These are phyloP conservation scores for Acanthosoma haemorrhoidale DNA, from an alignment of 2,888 invertebrate species.

Conservation along the genomic window DNA sequence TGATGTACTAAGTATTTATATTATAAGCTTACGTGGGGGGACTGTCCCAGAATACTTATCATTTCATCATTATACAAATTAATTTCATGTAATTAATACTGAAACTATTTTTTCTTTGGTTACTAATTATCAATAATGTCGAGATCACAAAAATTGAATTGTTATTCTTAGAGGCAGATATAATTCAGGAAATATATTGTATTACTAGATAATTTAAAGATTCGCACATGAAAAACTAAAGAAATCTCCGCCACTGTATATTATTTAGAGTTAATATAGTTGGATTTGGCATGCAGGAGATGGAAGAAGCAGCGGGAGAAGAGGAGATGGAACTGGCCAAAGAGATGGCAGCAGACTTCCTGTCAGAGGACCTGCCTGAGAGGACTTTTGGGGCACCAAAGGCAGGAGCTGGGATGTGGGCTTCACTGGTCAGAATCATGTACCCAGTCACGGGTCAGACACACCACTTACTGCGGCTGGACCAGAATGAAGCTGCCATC, in stretches of 20 bases:
- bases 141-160: too few relatives aligned
- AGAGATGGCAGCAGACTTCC: constrained; percentile 95
- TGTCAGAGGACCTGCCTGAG: constrained; percentile 91
- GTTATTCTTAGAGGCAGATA: too few relatives aligned
- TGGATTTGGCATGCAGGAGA: constrained; percentile 57
- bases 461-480: constrained; percentile 69
- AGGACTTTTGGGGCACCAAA: constrained; percentile 92
- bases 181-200: not conserved
- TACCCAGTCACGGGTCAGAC: constrained; percentile 79
- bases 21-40: too few relatives aligned
- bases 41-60: too few relatives aligned
- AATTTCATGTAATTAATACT: too few relatives aligned
- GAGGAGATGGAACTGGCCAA: constrained; percentile 93
- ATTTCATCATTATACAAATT: too few relatives aligned
- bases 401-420: constrained; percentile 95
- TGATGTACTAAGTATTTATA: too few relatives aligned
- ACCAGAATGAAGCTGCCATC: constrained; percentile 95
- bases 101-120: too few relatives aligned
- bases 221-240: too few relatives aligned
- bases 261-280: too few relatives aligned
- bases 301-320: constrained; percentile 93
- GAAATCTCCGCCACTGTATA: too few relatives aligned
- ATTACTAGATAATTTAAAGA: not conserved
- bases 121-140: too few relatives aligned
- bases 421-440: constrained; percentile 79